Evolutionary conservation across 2,888 invertebrate species (phyloP).

Genomic region (Plemyria rubiginata): DNA sequence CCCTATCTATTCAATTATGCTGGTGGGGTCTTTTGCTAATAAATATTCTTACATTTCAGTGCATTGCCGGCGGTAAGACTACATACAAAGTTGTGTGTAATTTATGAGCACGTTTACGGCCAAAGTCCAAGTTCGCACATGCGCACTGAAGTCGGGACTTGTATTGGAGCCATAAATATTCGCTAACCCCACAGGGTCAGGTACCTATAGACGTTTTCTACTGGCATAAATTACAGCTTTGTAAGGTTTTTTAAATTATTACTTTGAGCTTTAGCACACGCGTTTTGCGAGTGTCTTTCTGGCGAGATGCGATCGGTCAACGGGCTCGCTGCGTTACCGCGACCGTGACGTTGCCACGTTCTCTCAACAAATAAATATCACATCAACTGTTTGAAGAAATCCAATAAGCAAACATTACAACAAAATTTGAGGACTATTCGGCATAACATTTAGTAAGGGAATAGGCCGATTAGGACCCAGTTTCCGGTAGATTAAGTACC

Average conservation of each 20-base stretch:
- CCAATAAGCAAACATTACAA: too few species aligned
- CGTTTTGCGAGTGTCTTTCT: not conserved
- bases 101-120: slow-evolving; percentile 74
- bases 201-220: slow-evolving; percentile 47
- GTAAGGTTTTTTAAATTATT: slow-evolving; percentile 22
- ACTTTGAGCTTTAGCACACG: not conserved
- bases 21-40: slow-evolving; percentile 46
- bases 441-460: too few species aligned
- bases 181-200: slow-evolving; percentile 68
- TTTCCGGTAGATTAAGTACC: too few species aligned
- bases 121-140: slow-evolving; percentile 76
- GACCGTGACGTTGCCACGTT: too few species aligned
- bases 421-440: too few species aligned
- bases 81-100: slow-evolving; percentile 77
- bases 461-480: too few species aligned
- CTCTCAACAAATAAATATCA: too few species aligned
- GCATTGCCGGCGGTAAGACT: slow-evolving; percentile 47
- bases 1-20: slow-evolving; percentile 17
- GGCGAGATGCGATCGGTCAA: too few species aligned
- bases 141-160: slow-evolving; percentile 58
- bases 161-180: slow-evolving; percentile 68
- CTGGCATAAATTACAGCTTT: slow-evolving; percentile 34
- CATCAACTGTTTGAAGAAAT: too few species aligned
- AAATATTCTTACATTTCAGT: slow-evolving; percentile 57
- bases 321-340: too few species aligned